Base-by-base conservation (phyloP, 64 coral and sea anemone species). In the Astreopora myriophthalma region DNA sequence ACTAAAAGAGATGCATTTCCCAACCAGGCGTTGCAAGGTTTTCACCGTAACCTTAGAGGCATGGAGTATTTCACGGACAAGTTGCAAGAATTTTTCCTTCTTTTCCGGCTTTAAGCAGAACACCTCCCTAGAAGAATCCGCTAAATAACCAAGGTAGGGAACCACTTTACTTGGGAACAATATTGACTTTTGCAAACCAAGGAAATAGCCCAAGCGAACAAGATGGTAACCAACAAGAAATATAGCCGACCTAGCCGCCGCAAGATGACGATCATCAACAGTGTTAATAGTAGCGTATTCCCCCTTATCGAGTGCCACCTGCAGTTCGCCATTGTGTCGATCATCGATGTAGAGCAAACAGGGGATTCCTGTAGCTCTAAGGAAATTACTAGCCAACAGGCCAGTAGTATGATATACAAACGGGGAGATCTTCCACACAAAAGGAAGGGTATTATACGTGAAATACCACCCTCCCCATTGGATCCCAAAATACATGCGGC, bases 341-440 rank as follows among this genome's bases (percentile, higher is more conserved):
- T 92, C 80, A 75, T 92, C 90, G 27, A 92, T 92, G 35, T 92
- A 92, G 8, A 92, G 36, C 22, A 73, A 63, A 33, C 90, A 92
- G n/a, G 87, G 71, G 31, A 89, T 76, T 1, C 87, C 71, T 6
- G 76, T 12, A 35, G 87, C 75, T 1, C 87, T 29, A 24, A 89
- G 76, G 31, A 19, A 89, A 30, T 89, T 49, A 17, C 71, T 63
- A 34, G 87, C 87, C 48, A 89, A 14, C 3, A 89, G 34, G 10
- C 22, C 74, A 44, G 40, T 90, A 20, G n/a, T 79, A 58, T 90
- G 88, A 34, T 90, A 90, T 26, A 90, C 55, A 64, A 35, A 78
- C 17, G 73, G 74, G 27, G 72, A 89, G 10, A 78, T 39, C 42
- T 85, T 85, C 80, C 80, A 85, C 12, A 44, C 80, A 85, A 60